Conservation (phyloP, 2,113 vertebrate species). For the Ahaetulla prasina region DNA sequence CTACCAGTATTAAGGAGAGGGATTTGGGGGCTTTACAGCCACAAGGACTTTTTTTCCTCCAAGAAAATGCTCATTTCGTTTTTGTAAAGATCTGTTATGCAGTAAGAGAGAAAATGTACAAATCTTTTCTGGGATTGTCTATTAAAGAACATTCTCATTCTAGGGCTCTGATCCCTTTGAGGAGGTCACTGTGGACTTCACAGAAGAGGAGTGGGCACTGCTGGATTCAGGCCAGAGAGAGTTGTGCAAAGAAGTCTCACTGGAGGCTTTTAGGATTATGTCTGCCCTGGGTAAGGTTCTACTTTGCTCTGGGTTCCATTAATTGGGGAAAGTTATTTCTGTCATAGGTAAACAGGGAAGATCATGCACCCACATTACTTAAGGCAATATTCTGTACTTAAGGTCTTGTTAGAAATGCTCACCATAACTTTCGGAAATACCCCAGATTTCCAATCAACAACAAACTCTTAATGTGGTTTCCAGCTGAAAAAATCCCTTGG, state of each 20-base stretch:
- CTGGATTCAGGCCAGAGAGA: not conserved
- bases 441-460: not conserved
- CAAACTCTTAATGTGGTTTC: not conserved
- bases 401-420: not conserved
- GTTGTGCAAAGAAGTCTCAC: not conserved
- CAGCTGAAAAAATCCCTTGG: not conserved
- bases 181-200: not conserved
- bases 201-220: not conserved
- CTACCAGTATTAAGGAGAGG: not conserved
- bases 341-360: not conserved
- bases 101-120: not conserved
- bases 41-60: not conserved
- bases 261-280: not conserved
- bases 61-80: not conserved
- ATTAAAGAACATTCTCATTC: not conserved
- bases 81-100: not conserved
- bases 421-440: not conserved
- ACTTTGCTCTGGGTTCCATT: not conserved
- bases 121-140: not conserved
- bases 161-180: not conserved
- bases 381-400: not conserved
- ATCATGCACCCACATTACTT: not conserved
- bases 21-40: not conserved
- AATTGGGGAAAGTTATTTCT: not conserved
- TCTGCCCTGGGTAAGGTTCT: not conserved